A percentile compares a stretch with the other conserved stretches of the same genome.
Evolutionary conservation across 2,888 invertebrate genomes (phyloP).

Genomic region (Dynastes grantii): DNA sequence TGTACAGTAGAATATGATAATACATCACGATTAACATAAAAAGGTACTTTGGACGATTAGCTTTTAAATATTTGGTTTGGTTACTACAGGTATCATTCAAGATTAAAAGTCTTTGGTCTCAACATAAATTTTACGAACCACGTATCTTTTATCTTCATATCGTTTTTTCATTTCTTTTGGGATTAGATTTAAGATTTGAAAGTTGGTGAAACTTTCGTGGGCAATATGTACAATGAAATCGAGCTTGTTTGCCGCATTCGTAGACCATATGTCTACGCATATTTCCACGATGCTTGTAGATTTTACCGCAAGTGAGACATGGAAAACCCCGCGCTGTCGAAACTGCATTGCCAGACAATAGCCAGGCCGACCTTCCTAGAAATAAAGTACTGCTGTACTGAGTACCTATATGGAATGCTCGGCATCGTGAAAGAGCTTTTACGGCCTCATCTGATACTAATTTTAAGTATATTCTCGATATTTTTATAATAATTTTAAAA

Average conservation of each 20-base stretch:
- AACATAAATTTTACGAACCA: conserved; percentile 37
- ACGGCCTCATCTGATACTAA: conserved; percentile 51
- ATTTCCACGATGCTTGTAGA: conserved; percentile 86
- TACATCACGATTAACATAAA: conserved; percentile 15
- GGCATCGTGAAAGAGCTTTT: conserved; percentile 44
- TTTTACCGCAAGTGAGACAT: conserved; percentile 85
- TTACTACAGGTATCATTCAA: neutral
- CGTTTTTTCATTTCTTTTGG: conserved; percentile 54
- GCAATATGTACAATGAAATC: conserved; percentile 78
- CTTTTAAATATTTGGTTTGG: conserved; percentile 20
- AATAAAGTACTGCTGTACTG: conserved; percentile 68
- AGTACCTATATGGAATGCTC: conserved; percentile 52
- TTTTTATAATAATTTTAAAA: neutral
- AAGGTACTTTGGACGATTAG: conserved; percentile 33
- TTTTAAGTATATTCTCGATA: conserved; percentile 37
- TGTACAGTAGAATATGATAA: conserved; percentile 34
- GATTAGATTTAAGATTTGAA: conserved; percentile 70
- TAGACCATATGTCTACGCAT: conserved; percentile 82
- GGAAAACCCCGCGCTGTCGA: conserved; percentile 57
- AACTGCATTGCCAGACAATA: conserved; percentile 51
- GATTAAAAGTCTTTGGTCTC: conserved; percentile 35
- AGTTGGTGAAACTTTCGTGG: conserved; percentile 75
- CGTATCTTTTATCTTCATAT: conserved; percentile 32
- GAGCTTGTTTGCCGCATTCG: conserved; percentile 80
- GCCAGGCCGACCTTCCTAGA: conserved; percentile 65